Evolutionary conservation across 2,113 vertebrate species (phyloP), one percentile per base, ranked within the genome.

Genomic region (Semicossyphus pulcher): DNA sequence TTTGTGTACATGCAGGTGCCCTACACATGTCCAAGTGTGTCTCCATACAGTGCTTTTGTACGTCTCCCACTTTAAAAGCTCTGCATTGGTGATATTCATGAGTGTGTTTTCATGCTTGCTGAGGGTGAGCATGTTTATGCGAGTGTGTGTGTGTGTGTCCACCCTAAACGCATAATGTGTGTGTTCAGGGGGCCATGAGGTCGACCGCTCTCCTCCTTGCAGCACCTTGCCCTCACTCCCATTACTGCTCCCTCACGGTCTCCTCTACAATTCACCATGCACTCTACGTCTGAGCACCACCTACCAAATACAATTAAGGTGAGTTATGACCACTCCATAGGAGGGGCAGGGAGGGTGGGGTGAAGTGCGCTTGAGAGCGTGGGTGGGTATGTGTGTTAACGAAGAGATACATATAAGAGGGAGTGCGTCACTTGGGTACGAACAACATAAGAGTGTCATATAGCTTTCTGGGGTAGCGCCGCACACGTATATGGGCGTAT

Each of bases 301-400:
- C 86, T 74, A 89, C 78, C 47, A 78, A 88, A 90, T 70, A 86
- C 81, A 87, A 91, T 92, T 89, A 91, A 80, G 70, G 69, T 89
- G 90, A 92, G 88, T 92, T 92, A 92, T 86, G 84, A 72, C 51
- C 70, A 65, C 71, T 67, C 76, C 56, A 49, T n/a, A 72, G 72
- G 31, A 73, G 58, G 41, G 65, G 48, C 37, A 60, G 58, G 23
- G 42, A 60, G 45, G 69, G 37, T 37, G 59, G 41, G 42, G 41
- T 78, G 20, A 36, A 52, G 49, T 54, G 39, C 58, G 70, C 26
- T 7, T 63, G 16, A 44, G 66, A 14, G 60, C 25, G 45, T 25
- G 44, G 52, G 41, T 41, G 42, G 63, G 54, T 48, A 56, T 34
- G 42, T 23, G 49, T 32, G 31, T 78, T 26, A 45, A 59, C 16